Percentiles rank a stretch among this genome's conserved stretches.
Evolutionary conservation across 1,140 invertebrate genomes (phyloP).

Genomic region (honey bee (Apis mellifera)): DNA sequence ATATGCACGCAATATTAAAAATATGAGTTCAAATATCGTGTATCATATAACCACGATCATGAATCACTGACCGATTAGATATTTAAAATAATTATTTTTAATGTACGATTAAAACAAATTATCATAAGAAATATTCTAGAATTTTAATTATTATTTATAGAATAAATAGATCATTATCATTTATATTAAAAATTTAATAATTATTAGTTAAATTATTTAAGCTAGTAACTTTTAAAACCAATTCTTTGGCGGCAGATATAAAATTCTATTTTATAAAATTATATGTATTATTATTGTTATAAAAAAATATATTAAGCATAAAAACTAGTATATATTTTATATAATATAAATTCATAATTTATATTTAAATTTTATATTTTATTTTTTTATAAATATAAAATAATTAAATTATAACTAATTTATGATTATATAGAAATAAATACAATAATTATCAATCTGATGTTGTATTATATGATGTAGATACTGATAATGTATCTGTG

Average conservation of each 20-base stretch:
- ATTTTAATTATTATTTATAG: neutral
- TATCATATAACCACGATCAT: conserved; percentile 15
- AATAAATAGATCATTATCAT: neutral
- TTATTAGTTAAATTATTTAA: neutral
- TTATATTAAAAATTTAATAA: neutral
- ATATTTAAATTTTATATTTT: conserved; percentile 5
- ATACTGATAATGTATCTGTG: conserved; percentile 35
- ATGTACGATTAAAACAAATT: neutral
- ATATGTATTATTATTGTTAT: neutral
- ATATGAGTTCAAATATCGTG: neutral
- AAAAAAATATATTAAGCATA: neutral
- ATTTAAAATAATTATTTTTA: neutral
- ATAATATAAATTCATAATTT: neutral
- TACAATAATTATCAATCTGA: conserved; percentile 37
- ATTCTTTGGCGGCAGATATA: neutral
- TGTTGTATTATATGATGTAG: conserved; percentile 24
- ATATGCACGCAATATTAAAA: neutral
- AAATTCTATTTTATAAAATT: neutral
- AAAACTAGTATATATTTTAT: neutral
- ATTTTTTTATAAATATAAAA: conserved; percentile 30
- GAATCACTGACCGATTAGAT: neutral
- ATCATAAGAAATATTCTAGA: neutral
- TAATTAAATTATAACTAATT: conserved; percentile 35
- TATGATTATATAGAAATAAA: neutral
- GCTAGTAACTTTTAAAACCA: too few relatives aligned